phyloP scores from a whole-genome alignment of 2,797 vertebrate species.

The Forpus xanthops region DNA sequence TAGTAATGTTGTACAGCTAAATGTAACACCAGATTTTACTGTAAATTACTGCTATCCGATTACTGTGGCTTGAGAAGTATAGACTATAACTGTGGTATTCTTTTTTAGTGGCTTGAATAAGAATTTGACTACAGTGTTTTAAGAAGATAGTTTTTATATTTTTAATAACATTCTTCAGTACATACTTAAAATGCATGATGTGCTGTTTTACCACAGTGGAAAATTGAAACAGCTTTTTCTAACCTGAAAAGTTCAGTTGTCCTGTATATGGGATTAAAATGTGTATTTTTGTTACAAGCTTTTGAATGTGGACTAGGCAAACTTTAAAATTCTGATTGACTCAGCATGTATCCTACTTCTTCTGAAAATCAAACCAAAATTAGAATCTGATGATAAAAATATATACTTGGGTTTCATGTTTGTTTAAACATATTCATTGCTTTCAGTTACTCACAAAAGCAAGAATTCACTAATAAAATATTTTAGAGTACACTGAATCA shows the following conservation, averaged over 20 bases:
- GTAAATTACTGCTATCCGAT: slow-evolving; percentile 56
- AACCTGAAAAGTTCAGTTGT: not conserved
- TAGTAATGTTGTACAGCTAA: slow-evolving; percentile 69
- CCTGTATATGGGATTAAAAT: not conserved
- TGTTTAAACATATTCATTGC: not conserved
- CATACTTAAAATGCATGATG: slow-evolving; percentile 51
- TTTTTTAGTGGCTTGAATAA: slow-evolving; percentile 63
- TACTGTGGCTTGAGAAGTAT: slow-evolving; percentile 63
- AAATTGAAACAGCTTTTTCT: slow-evolving; percentile 39
- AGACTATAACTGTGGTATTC: slow-evolving; percentile 29
- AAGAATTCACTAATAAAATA: not conserved
- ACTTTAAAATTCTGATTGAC: not conserved
- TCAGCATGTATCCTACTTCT: not conserved
- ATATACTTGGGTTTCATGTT: not conserved
- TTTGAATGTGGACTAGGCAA: not conserved
- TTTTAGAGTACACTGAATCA: not conserved
- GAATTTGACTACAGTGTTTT: slow-evolving; percentile 44
- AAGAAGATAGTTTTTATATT: slow-evolving; percentile 46
- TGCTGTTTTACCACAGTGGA: slow-evolving; percentile 44
- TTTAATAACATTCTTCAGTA: slow-evolving; percentile 29
- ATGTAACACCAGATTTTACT: slow-evolving; percentile 64
- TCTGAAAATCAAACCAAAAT: not conserved
- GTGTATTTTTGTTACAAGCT: not conserved
- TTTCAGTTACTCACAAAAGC: not conserved
- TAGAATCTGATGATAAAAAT: not conserved